Evolutionary conservation across 2,797 vertebrate species (phyloP).

Genomic region (Esox lucius): DNA sequence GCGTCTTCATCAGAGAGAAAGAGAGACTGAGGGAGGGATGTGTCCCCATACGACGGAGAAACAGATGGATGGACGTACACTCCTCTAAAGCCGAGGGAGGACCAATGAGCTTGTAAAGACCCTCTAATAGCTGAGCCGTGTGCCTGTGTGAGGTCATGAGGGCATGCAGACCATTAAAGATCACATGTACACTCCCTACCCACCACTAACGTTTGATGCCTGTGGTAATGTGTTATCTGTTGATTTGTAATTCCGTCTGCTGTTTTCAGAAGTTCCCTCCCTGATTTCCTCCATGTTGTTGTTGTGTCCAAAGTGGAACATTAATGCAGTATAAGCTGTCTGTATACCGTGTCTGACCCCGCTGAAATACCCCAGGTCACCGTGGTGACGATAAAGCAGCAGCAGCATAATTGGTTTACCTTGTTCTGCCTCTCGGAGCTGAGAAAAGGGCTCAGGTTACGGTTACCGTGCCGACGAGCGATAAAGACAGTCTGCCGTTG

Average conservation of each 20-base stretch:
- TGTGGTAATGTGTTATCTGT: not conserved
- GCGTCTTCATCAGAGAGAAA: conserved; percentile 62
- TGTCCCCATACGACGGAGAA: conserved; percentile 57
- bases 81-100: conserved; percentile 64
- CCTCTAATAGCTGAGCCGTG: conserved; percentile 53
- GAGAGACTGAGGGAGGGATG: conserved; percentile 51
- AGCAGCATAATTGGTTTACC: conserved; percentile 72
- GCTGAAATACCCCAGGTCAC: conserved; percentile 59
- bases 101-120: conserved; percentile 70
- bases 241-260: not conserved
- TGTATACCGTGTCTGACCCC: conserved; percentile 62
- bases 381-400: conserved; percentile 62
- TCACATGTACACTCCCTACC: not conserved
- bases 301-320: conserved; percentile 47
- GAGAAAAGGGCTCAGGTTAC: conserved; percentile 62
- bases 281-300: conserved; percentile 4
- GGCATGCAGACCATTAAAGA: not conserved
- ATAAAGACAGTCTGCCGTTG: conserved; percentile 51
- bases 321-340: conserved; percentile 56
- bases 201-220: not conserved
- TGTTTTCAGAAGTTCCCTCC: conserved; percentile 1
- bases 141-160: conserved; percentile 1
- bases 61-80: conserved; percentile 67
- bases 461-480: conserved; percentile 54
- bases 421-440: conserved; percentile 58